These are phyloP conservation scores for Campopleginae sp. DNA, from an alignment of 2,888 invertebrate genomes.

Conservation along the genomic window DNA sequence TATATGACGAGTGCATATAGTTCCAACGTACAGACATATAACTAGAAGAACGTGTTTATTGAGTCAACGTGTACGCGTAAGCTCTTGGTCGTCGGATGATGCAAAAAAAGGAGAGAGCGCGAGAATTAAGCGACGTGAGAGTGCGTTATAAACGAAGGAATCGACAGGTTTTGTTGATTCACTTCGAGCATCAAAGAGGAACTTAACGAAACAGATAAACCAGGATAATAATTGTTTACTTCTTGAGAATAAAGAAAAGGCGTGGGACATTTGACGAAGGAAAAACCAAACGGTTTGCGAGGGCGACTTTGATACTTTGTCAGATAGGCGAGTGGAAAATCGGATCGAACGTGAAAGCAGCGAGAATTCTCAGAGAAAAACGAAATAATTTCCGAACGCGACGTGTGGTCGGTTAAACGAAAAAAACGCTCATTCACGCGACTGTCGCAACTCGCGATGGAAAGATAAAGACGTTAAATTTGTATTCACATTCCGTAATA, in stretches of 20 bases:
- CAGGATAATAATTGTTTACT: background rate
- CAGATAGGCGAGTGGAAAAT: background rate
- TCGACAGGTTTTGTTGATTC: background rate
- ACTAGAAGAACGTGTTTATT: slow-evolving; percentile 24
- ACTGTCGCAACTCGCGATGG: slow-evolving; percentile 17
- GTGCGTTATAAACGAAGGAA: slow-evolving; percentile 3
- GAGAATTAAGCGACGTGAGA: slow-evolving; percentile 1
- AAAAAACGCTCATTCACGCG: background rate
- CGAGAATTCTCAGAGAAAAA: background rate
- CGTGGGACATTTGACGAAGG: background rate
- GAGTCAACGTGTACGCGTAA: slow-evolving; percentile 2
- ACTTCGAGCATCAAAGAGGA: slow-evolving; percentile 12
- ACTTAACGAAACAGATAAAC: slow-evolving; percentile 19
- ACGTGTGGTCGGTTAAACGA: background rate
- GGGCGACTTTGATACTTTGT: background rate
- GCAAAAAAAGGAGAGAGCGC: background rate
- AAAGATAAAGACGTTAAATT: background rate
- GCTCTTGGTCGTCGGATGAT: slow-evolving; percentile 10
- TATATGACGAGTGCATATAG: slow-evolving; percentile 3
- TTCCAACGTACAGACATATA: background rate
- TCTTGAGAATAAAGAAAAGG: background rate
- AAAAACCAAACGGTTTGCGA: background rate
- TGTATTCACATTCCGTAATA: slow-evolving; percentile 30
- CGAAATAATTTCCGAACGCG: background rate
- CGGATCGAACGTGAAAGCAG: background rate